phyloP scores from a whole-genome alignment of 2,797 vertebrate genomes.

The Capromys pilorides region DNA sequence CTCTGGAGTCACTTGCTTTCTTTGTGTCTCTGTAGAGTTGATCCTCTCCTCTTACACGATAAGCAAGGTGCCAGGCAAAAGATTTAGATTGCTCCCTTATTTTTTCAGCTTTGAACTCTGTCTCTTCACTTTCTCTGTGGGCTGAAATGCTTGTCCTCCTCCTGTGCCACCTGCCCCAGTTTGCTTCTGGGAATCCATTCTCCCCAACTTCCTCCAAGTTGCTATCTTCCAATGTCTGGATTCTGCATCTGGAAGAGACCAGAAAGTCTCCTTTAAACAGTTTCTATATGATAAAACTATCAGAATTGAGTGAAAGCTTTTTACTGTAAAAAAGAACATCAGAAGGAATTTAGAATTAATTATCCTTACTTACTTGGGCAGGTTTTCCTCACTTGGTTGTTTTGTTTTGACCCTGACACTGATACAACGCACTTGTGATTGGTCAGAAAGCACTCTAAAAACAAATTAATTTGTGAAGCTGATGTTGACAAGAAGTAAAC shows the following conservation, averaged over 20 bases:
- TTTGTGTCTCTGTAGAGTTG: neutral
- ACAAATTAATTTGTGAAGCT: constrained; percentile 84
- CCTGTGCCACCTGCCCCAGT: neutral
- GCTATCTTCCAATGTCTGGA: neutral
- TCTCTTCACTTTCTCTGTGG: neutral
- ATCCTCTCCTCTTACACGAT: neutral
- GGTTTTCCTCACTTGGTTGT: constrained; percentile 81
- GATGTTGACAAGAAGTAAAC: constrained; percentile 86
- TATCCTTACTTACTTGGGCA: constrained; percentile 80
- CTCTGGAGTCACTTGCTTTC: neutral
- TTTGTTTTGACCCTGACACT: constrained; percentile 83
- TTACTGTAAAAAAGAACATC: constrained; percentile 68
- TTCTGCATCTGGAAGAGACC: neutral
- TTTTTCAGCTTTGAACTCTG: neutral
- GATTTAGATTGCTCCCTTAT: neutral
- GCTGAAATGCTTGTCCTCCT: too few relatives aligned
- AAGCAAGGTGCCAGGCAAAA: neutral
- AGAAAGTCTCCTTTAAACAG: constrained; percentile 31
- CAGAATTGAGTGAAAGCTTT: constrained; percentile 68
- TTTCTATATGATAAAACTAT: constrained; percentile 81
- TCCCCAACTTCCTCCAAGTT: neutral
- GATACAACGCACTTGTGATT: constrained; percentile 82
- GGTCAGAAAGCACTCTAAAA: constrained; percentile 84
- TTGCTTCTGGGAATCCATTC: neutral
- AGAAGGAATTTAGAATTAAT: constrained; percentile 83